These are phyloP conservation scores for cat (Felis catus) DNA, from an alignment of 2,113 vertebrate genomes.

Conservation along the genomic window F.catus_Fca126_mat1.0 CM031413.1:77414001-77414500, in stretches of 20 bases:
- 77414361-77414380: slow-evolving; percentile 39
- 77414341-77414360: slow-evolving; percentile 77
- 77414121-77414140: not conserved
- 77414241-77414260: slow-evolving; percentile 73
- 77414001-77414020: slow-evolving; percentile 44
- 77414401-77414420: slow-evolving; percentile 34
- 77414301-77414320: slow-evolving; percentile 62
- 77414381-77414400: slow-evolving; percentile 64
- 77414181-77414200: slow-evolving; percentile 80
- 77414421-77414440: slow-evolving; percentile 40
- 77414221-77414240: slow-evolving; percentile 57
- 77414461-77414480: not conserved
- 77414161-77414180: slow-evolving; percentile 62
- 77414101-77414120: slow-evolving; percentile 32
- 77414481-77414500: slow-evolving; percentile 7
- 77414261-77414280: slow-evolving; percentile 75
- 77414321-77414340: slow-evolving; percentile 73
- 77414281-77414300: slow-evolving; percentile 84
- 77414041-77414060: not conserved
- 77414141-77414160: slow-evolving; percentile 43
- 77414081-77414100: slow-evolving; percentile 32
- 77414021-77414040: not conserved
- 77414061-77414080: slow-evolving; percentile 21
- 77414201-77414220: slow-evolving; percentile 80
- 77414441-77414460: slow-evolving; percentile 15